These are phyloP conservation scores for Cephus sareptanus DNA, from an alignment of 2,888 invertebrate genomes.

Conservation along the genomic window DNA sequence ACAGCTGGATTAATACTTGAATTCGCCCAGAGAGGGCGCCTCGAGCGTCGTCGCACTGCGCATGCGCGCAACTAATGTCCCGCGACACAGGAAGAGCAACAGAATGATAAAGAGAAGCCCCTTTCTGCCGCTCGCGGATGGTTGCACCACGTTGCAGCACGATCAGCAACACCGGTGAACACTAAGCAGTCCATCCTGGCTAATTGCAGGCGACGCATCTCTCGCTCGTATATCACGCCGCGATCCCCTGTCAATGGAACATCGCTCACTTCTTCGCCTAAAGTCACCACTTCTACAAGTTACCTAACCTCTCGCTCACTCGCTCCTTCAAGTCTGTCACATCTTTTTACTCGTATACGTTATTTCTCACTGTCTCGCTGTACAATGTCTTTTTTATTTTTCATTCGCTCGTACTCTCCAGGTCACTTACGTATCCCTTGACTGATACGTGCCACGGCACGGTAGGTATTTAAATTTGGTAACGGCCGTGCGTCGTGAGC, in stretches of 20 bases:
- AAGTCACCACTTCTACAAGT: neutral
- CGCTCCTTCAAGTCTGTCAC: conserved; percentile 5
- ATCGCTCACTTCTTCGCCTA: conserved; percentile 8
- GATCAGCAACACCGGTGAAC: neutral
- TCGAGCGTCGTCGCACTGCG: neutral
- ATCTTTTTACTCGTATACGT: neutral
- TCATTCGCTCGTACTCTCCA: neutral
- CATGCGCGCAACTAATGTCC: neutral
- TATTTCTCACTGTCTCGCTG: neutral
- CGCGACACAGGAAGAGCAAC: neutral
- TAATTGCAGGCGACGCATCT: conserved; percentile 9
- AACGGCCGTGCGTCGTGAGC: neutral
- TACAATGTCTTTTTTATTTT: neutral
- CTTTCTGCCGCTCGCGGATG: neutral
- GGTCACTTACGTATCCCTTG: neutral
- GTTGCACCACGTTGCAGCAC: neutral
- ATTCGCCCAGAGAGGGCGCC: conserved; percentile 1
- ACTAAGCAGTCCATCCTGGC: neutral
- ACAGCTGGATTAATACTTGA: conserved; percentile 14
- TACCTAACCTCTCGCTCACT: conserved; percentile 2
- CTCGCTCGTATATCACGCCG: conserved; percentile 7
- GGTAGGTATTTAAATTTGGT: neutral
- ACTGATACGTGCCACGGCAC: neutral
- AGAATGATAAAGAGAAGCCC: neutral
- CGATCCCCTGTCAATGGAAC: conserved; percentile 5